Evolutionary conservation across 2,888 invertebrate genomes (phyloP).

Genomic region (Pseudococcus viburni): DNA sequence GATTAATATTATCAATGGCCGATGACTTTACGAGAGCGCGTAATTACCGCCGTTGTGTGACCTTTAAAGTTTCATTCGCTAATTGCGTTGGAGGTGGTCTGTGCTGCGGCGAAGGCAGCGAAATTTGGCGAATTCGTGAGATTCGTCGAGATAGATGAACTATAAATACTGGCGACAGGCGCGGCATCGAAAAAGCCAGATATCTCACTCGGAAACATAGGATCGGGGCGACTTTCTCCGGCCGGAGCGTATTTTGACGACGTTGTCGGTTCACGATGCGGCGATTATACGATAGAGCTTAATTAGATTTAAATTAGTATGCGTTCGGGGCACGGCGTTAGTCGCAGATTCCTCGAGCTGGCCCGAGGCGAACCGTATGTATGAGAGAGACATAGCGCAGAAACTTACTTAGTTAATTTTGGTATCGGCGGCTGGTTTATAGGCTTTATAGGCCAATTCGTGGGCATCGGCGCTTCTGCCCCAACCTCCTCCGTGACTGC

Average conservation of each 20-base stretch:
- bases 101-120: not conserved
- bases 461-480: constrained; percentile 78
- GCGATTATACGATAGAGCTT: not conserved
- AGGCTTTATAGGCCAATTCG: constrained; percentile 84
- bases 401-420: constrained; percentile 65
- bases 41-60: not conserved
- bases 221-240: not conserved
- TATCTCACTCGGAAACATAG: too few species aligned
- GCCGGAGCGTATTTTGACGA: not conserved
- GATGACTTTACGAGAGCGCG: not conserved
- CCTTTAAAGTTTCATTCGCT: not conserved
- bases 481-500: constrained; percentile 75
- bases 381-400: not conserved
- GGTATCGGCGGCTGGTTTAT: constrained; percentile 74
- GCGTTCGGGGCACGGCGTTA: not conserved
- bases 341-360: not conserved
- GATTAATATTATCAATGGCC: not conserved
- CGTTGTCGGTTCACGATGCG: not conserved
- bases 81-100: not conserved
- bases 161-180: too few species aligned
- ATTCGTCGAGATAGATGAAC: not conserved
- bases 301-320: constrained; percentile 21
- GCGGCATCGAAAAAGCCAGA: too few species aligned
- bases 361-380: not conserved
- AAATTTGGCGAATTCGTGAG: not conserved